Evolutionary conservation across 2,113 vertebrate species (phyloP).

Genomic region (Amphilophus citrinellus): DNA sequence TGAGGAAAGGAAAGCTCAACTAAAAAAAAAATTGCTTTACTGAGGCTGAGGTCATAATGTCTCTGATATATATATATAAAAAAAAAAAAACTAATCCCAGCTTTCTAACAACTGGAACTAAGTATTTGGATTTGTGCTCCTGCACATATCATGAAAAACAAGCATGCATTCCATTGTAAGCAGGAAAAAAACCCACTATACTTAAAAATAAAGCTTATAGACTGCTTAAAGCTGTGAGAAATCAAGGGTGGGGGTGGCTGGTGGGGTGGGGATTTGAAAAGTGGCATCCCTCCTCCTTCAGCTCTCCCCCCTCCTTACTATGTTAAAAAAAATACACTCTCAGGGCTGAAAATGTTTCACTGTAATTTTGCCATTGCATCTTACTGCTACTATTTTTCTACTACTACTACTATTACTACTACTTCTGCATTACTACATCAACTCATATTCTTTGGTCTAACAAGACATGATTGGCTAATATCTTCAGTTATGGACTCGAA

Average conservation of each 20-base stretch:
- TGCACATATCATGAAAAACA: background rate
- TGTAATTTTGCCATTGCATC: background rate
- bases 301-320: background rate
- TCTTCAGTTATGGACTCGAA: no score
- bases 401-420: background rate
- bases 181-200: background rate
- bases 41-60: conserved; percentile 1
- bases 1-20: background rate
- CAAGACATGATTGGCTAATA: no score
- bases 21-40: background rate
- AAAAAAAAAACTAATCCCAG: conserved; percentile 6
- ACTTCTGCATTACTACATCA: background rate
- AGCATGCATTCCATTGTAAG: background rate
- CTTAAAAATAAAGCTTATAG: background rate
- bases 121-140: background rate
- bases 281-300: background rate
- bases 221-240: background rate
- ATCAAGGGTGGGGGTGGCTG: background rate
- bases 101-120: conserved; percentile 15
- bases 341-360: background rate
- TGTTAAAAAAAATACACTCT: background rate
- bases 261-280: background rate
- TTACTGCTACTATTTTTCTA: background rate
- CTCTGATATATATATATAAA: background rate
- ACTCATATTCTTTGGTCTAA: no score